A percentile compares a stretch with the other conserved stretches of the same genome.
phyloP scores from a whole-genome alignment of 2,797 vertebrate species.

The Steatocranus sp. region DNA sequence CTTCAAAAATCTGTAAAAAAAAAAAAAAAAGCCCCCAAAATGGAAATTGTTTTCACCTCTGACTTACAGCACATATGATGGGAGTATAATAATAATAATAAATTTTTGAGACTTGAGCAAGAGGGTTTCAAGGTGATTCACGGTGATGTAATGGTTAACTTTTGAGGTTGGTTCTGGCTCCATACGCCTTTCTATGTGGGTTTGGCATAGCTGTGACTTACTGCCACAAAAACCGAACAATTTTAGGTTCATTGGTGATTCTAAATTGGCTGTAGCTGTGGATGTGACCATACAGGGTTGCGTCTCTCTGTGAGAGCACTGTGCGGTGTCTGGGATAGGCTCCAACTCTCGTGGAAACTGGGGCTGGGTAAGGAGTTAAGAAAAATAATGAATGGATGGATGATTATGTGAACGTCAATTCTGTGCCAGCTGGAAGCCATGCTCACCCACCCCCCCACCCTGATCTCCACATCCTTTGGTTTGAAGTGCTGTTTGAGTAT shows the following conservation, averaged over 20 bases:
- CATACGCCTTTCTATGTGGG: background rate
- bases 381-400: background rate
- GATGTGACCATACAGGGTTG: background rate
- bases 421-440: background rate
- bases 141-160: background rate
- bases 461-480: background rate
- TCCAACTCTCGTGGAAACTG: background rate
- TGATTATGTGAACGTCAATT: background rate
- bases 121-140: background rate
- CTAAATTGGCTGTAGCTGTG: background rate
- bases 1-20: background rate
- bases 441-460: background rate
- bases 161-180: background rate
- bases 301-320: background rate
- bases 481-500: background rate
- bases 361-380: background rate
- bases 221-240: background rate
- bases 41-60: no score
- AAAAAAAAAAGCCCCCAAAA: background rate
- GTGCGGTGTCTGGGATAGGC: background rate
- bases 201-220: background rate
- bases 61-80: no score
- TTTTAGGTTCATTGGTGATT: background rate
- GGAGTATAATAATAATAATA: background rate
- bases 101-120: background rate